Percentiles rank a stretch among this genome's conserved stretches.
phyloP scores from a whole-genome alignment of 92 coral and sea anemone genomes.

The Porites rus region DNA sequence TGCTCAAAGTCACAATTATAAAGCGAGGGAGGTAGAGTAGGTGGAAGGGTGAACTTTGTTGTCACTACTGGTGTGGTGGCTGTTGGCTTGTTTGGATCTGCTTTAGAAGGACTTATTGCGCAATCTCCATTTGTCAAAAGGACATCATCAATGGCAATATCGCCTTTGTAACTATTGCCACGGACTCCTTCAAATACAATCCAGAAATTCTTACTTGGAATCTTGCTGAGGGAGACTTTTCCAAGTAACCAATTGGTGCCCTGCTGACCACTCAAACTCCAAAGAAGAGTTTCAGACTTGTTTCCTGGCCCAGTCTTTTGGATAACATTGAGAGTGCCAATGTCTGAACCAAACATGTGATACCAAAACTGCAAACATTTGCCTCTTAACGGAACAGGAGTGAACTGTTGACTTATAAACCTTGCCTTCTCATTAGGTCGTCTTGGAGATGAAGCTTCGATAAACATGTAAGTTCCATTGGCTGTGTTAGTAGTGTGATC shows the following conservation, averaged over 20 bases:
- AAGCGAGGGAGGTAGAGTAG: conserved; percentile 75
- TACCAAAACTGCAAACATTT: conserved; percentile 94
- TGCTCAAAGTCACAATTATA: conserved; percentile 94
- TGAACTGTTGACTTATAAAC: conserved; percentile 79
- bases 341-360: conserved; percentile 90
- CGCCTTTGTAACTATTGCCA: conserved; percentile 83
- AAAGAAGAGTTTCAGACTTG: conserved; percentile 72
- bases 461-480: conserved; percentile 92
- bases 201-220: conserved; percentile 42
- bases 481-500: conserved; percentile 92
- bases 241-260: conserved; percentile 82
- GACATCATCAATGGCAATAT: conserved; percentile 95
- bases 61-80: conserved; percentile 62
- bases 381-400: conserved; percentile 64
- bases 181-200: conserved; percentile 94
- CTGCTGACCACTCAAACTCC: conserved; percentile 88
- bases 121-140: conserved; percentile 73
- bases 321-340: conserved; percentile 82
- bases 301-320: conserved; percentile 91
- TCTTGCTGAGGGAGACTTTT: conserved; percentile 75
- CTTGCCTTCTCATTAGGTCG: conserved; percentile 82
- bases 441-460: conserved; percentile 95
- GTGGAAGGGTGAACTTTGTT: conserved; percentile 75
- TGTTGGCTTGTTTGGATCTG: conserved; percentile 67
- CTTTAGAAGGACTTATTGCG: conserved; percentile 70